phyloP scores from a whole-genome alignment of 2,888 invertebrate species.

The Rhyacophila evoluta region DNA sequence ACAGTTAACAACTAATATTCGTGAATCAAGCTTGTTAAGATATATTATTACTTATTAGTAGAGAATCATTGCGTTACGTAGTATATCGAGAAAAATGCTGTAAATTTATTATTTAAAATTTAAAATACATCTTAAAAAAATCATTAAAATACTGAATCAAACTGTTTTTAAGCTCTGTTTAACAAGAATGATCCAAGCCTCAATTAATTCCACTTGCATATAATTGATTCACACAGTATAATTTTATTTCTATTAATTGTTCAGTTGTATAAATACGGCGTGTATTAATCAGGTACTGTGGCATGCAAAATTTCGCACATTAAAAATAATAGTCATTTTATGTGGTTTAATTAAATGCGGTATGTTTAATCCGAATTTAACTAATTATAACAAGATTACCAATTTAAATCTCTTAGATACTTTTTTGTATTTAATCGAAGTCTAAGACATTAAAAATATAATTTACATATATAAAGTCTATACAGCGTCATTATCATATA shows the following conservation, averaged over 20 bases:
- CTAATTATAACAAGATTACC: too few relatives aligned
- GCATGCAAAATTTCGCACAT: background rate
- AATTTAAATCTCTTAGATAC: too few relatives aligned
- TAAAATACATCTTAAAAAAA: too few relatives aligned
- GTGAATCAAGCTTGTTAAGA: too few relatives aligned
- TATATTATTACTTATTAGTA: too few relatives aligned
- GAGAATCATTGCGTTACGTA: too few relatives aligned
- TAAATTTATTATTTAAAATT: too few relatives aligned
- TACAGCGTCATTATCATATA: too few relatives aligned
- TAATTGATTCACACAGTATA: background rate
- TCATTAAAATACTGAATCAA: background rate
- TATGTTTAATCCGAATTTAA: background rate
- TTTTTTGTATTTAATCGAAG: background rate
- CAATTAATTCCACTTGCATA: background rate
- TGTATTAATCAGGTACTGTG: background rate
- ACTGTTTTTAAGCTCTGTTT: conserved; percentile 7
- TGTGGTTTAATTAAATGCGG: background rate
- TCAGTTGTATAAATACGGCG: background rate
- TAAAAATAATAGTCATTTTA: background rate
- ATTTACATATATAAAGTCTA: too few relatives aligned
- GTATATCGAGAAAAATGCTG: too few relatives aligned
- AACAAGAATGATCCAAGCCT: background rate
- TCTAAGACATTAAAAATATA: background rate
- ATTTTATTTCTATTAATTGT: background rate
- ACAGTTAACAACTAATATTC: too few relatives aligned